Conservation (phyloP, 2,888 invertebrate genomes). For the Mesorhabditis spiculigera region DNA sequence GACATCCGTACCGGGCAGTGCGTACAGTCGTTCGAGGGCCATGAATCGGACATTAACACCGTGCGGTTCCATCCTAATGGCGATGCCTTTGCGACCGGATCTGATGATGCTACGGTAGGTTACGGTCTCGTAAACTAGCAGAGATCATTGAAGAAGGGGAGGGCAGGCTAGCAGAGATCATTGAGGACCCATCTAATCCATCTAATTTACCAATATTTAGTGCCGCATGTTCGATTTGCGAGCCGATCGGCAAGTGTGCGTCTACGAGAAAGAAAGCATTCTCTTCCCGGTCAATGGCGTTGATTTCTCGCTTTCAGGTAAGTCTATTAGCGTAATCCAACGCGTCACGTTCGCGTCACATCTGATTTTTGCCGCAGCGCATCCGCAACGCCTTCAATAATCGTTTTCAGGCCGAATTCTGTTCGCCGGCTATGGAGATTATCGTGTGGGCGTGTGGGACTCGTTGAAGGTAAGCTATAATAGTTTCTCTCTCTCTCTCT, state of each 20-base stretch:
- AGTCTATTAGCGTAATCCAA: conserved; percentile 48
- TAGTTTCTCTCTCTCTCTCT: neutral
- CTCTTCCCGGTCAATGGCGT: conserved; percentile 96
- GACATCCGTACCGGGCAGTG: conserved; percentile 97
- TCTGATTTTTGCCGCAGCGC: no score
- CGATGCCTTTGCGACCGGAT: conserved; percentile 94
- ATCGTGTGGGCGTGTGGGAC: conserved; percentile 98
- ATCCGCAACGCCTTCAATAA: no score
- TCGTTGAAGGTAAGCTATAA: conserved; percentile 73
- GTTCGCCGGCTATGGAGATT: conserved; percentile 97
- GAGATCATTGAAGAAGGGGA: no score
- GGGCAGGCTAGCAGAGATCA: no score
- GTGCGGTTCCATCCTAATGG: conserved; percentile 95
- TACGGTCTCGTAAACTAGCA: no score
- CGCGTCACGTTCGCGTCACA: no score
- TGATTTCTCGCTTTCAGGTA: conserved; percentile 90
- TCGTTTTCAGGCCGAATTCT: conserved; percentile 74
- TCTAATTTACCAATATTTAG: conserved; percentile 59
- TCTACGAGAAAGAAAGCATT: conserved; percentile 91
- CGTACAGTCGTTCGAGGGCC: conserved; percentile 96
- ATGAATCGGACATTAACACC: conserved; percentile 94
- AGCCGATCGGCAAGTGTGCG: conserved; percentile 93
- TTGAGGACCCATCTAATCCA: neutral
- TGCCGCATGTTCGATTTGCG: conserved; percentile 94
- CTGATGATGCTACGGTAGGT: conserved; percentile 88